phyloP scores from a whole-genome alignment of 2,797 vertebrate species.

The Clarias fuscus region DNA sequence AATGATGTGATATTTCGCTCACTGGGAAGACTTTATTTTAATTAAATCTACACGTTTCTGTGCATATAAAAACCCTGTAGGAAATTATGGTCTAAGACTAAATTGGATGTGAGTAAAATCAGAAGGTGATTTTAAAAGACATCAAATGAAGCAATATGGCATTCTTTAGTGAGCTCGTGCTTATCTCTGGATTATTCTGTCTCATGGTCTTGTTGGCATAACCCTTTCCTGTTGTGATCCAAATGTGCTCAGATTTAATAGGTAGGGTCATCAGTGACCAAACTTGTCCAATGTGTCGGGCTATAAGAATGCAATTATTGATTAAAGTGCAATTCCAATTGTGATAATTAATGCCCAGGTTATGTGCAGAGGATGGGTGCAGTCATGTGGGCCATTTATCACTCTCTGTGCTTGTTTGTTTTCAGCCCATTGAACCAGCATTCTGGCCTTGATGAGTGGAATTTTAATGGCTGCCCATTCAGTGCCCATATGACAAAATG shows the following conservation, averaged over 20 bases:
- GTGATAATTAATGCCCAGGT: slow-evolving; percentile 78
- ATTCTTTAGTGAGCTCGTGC: not conserved
- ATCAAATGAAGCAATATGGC: not conserved
- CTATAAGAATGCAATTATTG: slow-evolving; percentile 67
- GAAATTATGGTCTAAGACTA: not conserved
- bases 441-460: slow-evolving; percentile 67
- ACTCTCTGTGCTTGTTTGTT: slow-evolving; percentile 67
- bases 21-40: not conserved
- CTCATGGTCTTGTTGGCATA: not conserved
- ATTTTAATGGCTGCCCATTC: slow-evolving; percentile 64
- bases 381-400: slow-evolving; percentile 73
- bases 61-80: not conserved
- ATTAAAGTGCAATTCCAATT: slow-evolving; percentile 74
- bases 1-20: not conserved
- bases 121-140: not conserved
- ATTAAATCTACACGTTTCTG: not conserved
- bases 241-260: slow-evolving; percentile 39
- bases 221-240: slow-evolving; percentile 4
- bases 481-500: slow-evolving; percentile 41
- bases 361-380: slow-evolving; percentile 71
- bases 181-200: not conserved
- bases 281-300: slow-evolving; percentile 8
- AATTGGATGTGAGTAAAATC: not conserved
- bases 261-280: slow-evolving; percentile 12
- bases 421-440: slow-evolving; percentile 70